Evolutionary conservation across 1,140 invertebrate species (phyloP).

Genomic region (Brachionus manjavacas): DNA sequence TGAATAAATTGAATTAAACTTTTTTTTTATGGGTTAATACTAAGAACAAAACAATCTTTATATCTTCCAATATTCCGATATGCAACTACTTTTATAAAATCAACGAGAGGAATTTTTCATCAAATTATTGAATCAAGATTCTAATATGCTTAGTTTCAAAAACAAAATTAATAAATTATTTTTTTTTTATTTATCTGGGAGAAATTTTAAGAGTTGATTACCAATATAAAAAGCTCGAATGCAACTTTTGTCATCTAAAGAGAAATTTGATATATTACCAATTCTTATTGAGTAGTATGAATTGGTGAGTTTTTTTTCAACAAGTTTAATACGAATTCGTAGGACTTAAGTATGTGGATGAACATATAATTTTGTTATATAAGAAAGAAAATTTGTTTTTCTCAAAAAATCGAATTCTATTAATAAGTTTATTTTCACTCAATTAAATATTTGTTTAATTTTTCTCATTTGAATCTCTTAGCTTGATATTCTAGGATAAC

Average conservation of each 20-base stretch:
- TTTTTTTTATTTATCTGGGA: background rate
- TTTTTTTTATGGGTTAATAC: background rate
- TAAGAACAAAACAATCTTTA: background rate
- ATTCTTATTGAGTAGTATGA: background rate
- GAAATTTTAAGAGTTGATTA: background rate
- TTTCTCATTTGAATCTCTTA: background rate
- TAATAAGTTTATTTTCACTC: background rate
- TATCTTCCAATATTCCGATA: background rate
- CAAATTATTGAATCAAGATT: background rate
- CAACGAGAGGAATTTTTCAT: background rate
- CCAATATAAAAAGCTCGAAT: background rate
- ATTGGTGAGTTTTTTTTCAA: background rate
- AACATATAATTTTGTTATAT: background rate
- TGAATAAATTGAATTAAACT: background rate
- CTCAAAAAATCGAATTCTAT: background rate
- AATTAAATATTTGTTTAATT: constrained; percentile 2
- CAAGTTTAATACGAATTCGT: background rate
- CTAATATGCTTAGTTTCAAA: background rate
- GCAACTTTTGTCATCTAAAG: background rate
- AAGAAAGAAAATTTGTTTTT: background rate
- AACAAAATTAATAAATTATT: background rate
- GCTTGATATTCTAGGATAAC: background rate
- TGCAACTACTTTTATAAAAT: background rate
- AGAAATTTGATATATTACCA: background rate
- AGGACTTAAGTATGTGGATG: background rate